A percentile compares a stretch with the other conserved stretches of the same genome.
Conservation (phyloP, 1,140 invertebrate genomes). For the Zelostemma sp. region DNA sequence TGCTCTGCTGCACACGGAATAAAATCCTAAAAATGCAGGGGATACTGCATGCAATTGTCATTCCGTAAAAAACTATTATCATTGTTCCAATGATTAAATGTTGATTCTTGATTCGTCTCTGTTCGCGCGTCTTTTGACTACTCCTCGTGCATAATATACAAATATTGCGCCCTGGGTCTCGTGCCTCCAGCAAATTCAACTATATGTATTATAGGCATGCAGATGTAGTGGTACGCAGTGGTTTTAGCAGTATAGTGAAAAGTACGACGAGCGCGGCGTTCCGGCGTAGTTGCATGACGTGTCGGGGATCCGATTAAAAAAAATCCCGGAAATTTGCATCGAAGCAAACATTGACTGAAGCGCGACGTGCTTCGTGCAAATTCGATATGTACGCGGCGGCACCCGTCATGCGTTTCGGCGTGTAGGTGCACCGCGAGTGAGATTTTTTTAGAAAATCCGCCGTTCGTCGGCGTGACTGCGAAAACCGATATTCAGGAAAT, state of each 20-base stretch:
- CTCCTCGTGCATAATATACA: too few relatives aligned
- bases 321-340: slow-evolving; percentile 35
- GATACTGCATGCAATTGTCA: too few relatives aligned
- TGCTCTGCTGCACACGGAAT: too few relatives aligned
- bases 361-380: slow-evolving; percentile 41
- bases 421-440: slow-evolving; percentile 37
- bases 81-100: too few relatives aligned
- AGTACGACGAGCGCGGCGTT: not conserved
- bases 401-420: slow-evolving; percentile 41
- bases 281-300: slow-evolving; percentile 14
- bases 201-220: too few relatives aligned
- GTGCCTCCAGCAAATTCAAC: too few relatives aligned
- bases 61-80: too few relatives aligned
- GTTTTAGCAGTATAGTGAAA: not conserved
- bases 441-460: slow-evolving; percentile 43
- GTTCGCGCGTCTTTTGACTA: too few relatives aligned
- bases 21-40: too few relatives aligned
- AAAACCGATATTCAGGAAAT: slow-evolving; percentile 44
- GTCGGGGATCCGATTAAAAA: slow-evolving; percentile 32
- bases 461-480: slow-evolving; percentile 31
- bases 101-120: too few relatives aligned
- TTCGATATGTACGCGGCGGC: slow-evolving; percentile 34
- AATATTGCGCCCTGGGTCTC: too few relatives aligned
- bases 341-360: slow-evolving; percentile 45
- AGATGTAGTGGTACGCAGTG: too few relatives aligned